Evolutionary conservation across 2,113 vertebrate species (phyloP).

Genomic region (Pseudorasbora parva): DNA sequence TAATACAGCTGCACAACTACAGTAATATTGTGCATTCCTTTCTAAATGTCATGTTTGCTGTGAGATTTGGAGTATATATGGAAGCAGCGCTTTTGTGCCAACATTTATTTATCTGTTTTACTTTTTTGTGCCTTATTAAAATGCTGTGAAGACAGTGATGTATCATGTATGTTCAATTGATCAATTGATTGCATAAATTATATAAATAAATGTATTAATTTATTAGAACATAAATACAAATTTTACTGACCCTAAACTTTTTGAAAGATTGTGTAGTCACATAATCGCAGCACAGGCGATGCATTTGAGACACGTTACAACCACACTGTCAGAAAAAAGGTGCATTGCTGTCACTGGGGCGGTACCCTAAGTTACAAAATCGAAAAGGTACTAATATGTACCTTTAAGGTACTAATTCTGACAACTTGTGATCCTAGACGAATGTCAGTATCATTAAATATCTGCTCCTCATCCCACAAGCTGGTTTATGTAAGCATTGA

Average conservation of each 20-base stretch:
- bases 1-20: not conserved
- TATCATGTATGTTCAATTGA: not conserved
- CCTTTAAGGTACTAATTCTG: no score
- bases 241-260: not conserved
- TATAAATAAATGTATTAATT: not conserved
- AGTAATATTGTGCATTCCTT: not conserved
- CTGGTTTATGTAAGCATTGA: not conserved
- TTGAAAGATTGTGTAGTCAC: not conserved
- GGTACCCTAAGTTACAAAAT: no score
- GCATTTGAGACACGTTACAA: not conserved
- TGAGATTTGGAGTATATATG: not conserved
- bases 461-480: not conserved
- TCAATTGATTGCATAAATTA: not conserved
- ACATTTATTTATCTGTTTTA: not conserved
- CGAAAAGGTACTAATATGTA: no score
- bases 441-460: not conserved
- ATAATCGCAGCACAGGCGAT: not conserved
- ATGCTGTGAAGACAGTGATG: not conserved
- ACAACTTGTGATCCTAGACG: not conserved
- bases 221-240: not conserved
- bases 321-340: no score
- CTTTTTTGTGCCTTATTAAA: not conserved
- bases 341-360: no score
- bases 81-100: not conserved
- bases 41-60: not conserved